Conservation (phyloP, 1,140 invertebrate species). For the Leptinotarsa lineolata region DNA sequence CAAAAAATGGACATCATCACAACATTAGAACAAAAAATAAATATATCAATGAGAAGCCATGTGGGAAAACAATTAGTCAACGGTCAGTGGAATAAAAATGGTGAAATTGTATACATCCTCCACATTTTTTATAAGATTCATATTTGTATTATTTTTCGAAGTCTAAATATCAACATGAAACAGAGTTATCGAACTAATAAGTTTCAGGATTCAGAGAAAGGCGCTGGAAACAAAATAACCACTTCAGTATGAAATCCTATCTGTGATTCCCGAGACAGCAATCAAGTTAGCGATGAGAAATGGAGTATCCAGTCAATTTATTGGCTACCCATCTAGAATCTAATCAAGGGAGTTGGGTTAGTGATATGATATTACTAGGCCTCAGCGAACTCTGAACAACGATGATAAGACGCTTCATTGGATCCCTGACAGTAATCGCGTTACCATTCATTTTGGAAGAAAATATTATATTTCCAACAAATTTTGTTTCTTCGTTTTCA, state of each 20-base stretch:
- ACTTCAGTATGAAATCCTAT: conserved; percentile 43
- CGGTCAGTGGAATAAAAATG: no score
- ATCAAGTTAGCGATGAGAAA: conserved; percentile 52
- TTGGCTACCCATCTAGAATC: conserved; percentile 54
- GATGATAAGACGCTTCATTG: conserved; percentile 51
- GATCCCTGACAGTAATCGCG: conserved; percentile 42
- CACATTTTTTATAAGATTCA: no score
- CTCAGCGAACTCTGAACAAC: conserved; percentile 43
- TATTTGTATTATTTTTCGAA: no score
- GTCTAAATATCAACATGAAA: no score
- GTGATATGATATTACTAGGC: conserved; percentile 49
- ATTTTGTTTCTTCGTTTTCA: neutral
- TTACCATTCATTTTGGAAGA: conserved; percentile 38
- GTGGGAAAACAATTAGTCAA: no score
- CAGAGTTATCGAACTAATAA: conserved; percentile 21
- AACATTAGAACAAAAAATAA: no score
- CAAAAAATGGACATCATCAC: no score
- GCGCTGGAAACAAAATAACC: conserved; percentile 37
- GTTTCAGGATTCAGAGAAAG: conserved; percentile 26
- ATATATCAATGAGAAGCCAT: no score
- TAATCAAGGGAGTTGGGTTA: conserved; percentile 54
- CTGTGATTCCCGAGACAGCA: conserved; percentile 42
- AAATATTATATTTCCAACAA: conserved; percentile 17
- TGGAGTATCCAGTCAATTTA: conserved; percentile 53
- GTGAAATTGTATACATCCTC: no score